phyloP scores from a whole-genome alignment of 2,113 vertebrate genomes.

The Odontesthes bonariensis region DNA sequence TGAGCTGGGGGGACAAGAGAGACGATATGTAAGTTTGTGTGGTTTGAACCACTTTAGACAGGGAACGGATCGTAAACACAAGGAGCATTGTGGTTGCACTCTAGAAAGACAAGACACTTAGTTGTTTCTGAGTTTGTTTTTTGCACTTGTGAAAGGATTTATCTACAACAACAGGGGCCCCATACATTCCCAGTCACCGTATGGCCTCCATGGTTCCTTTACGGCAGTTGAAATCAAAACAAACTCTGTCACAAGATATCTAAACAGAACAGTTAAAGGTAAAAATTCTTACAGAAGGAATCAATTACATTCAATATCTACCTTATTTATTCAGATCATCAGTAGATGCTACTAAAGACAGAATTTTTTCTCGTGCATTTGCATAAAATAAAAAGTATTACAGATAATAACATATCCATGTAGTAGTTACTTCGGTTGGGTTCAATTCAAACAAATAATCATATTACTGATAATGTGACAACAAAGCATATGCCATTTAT shows the following conservation, averaged over 20 bases:
- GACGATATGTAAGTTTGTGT: conserved; percentile 38
- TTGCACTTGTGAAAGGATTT: conserved; percentile 60
- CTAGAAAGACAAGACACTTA: conserved; percentile 68
- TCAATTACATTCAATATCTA: conserved; percentile 59
- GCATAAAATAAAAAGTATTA: conserved; percentile 66
- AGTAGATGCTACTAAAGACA: conserved; percentile 58
- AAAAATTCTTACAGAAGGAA: conserved; percentile 52
- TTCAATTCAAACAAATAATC: conserved; percentile 51
- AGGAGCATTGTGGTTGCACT: conserved; percentile 64
- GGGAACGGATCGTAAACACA: conserved; percentile 61
- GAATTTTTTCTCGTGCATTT: conserved; percentile 32
- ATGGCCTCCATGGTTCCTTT: conserved; percentile 69
- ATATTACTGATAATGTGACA: conserved; percentile 1
- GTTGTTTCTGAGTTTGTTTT: conserved; percentile 65
- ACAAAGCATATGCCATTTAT: too few relatives aligned
- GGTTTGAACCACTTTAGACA: conserved; percentile 57
- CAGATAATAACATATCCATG: conserved; percentile 54
- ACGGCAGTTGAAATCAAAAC: conserved; percentile 72
- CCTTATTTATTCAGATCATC: conserved; percentile 66
- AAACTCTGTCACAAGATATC: conserved; percentile 76
- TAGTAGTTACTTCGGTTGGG: conserved; percentile 44
- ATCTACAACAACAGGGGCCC: conserved; percentile 60
- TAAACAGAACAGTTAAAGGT: conserved; percentile 66
- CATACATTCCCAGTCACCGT: conserved; percentile 67
- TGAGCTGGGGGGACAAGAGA: conserved; percentile 42